Base-by-base conservation (phyloP, 2,888 invertebrate genomes). In the Rhogogaster chlorosoma region DNA sequence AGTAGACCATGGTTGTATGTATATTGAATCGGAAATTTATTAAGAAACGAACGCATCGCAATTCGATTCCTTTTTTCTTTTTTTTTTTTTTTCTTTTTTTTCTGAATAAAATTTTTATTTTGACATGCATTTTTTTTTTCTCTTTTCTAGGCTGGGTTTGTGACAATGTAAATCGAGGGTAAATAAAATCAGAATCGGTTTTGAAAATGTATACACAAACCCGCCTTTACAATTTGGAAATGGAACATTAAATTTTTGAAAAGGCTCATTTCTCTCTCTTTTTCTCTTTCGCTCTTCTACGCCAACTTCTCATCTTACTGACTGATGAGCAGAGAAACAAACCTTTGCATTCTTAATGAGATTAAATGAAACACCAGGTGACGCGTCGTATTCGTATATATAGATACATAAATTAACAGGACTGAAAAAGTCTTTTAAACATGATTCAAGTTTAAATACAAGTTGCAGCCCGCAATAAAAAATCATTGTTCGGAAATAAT, bases 11-110 rank as follows among this genome's bases (percentile, higher is more conserved):
- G 22, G 38, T 18, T 71, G 10, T 67, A 71, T 49, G 29, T 87
- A 32, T 87, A 88, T 86, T 89, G 89, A 90, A 88, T 87, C 88
- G 87, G 88, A 90, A 89, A 87, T 89, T 90, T 89, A 90, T 90
- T 90, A 86, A 88, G 88, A 86, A 88, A 87, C 86, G 86, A 88
- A 87, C 87, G 83, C 84, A 86, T 78, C 84, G 85, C 86, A 86
- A 84, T 87, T 87, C 84, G 75, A 86, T 89, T 88, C 88, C 86
- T 86, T 26, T 29, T 9, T 12, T 49, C 0, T 53, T 53, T 53
- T 53, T 53, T 0, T 53, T 18, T 53, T 53, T n/a, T 4, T 49
- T 49, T n/a, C n/a, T 53, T n/a, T 53, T 6, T n/a, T 18, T 80
- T 88, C 53, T 77, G 75, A 85, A 87, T 89, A 88, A 85, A 88